Base-by-base conservation (phyloP, 2,888 invertebrate genomes). In the Patella depressa region DNA sequence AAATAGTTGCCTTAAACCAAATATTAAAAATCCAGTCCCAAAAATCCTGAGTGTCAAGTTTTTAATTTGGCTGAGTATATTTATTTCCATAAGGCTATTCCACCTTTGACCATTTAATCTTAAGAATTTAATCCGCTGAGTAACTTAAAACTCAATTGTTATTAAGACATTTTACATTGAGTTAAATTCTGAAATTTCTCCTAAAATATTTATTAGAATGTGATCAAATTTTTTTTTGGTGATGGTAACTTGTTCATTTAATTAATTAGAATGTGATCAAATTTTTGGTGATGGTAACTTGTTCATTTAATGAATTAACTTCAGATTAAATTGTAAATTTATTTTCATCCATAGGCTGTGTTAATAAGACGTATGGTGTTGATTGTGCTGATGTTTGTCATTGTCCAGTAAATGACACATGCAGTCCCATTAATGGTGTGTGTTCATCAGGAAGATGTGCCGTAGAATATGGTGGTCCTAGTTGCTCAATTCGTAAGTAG, bases 401-500 rank as follows among this genome's bases (percentile, higher is more conserved):
- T 82, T 91, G 91, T 78, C 86, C 82, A 9, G 76, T 75, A 2
- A 84, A 82, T 69, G 88, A 86, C 71, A 80, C 81, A 0, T 91
- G 91, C 78, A 82, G 84, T 71, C 74, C 83, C 11, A 82, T 87
- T 72, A 88, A 88, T 74, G 91, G 91, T 3, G 80, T 86, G 34
- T 91, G 90, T 81, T 74, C 81, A 19, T 80, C 80, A 69, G 84
- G 86, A 9, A 59, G 65, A 11, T 91, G 91, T 82, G 82, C 86
- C 73, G 79, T 81, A 1, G 89, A 88, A 15, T 91, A 87, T 85
- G 81, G 82, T 15, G 88, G 90, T 70, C 78, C 88, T 17, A 88
- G 87, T 19, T 91, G 91, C 81, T 89, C 89, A 77, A 87, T 82
- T 72, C 84, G 91, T 91, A 74, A 83, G 85, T 83, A 29, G 14